Percentiles rank a stretch among this genome's conserved stretches.
These are phyloP conservation scores for Latrodectus hesperus DNA, from an alignment of 2,888 invertebrate genomes.

Conservation along the genomic window DNA sequence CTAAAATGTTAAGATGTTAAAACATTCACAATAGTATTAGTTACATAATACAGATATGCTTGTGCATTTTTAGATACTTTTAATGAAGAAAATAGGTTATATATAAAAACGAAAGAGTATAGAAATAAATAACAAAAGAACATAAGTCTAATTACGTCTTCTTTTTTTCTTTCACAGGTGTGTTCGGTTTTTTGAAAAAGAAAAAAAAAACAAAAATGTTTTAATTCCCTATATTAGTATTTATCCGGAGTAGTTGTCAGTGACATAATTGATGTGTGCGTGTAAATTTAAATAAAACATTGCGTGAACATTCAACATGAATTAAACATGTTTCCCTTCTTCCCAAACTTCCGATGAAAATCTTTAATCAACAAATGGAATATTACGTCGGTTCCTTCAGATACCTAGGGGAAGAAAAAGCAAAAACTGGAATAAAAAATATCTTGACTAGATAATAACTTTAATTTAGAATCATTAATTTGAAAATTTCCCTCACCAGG, in stretches of 20 bases:
- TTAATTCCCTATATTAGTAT: neutral
- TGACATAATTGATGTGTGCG: neutral
- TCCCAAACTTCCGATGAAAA: neutral
- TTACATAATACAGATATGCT: too few species aligned
- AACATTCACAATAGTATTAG: too few species aligned
- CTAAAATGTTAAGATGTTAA: too few species aligned
- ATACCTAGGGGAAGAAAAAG: neutral
- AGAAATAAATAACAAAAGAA: too few species aligned
- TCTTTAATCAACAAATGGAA: constrained; percentile 3
- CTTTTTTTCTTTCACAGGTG: too few species aligned
- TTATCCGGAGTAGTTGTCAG: neutral
- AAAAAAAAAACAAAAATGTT: neutral
- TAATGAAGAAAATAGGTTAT: too few species aligned
- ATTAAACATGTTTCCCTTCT: constrained; percentile 5
- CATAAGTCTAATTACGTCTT: too few species aligned
- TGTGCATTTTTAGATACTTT: too few species aligned
- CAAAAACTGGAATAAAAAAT: neutral
- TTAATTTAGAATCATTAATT: constrained; percentile 65
- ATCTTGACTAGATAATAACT: constrained; percentile 48
- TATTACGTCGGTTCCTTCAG: neutral
- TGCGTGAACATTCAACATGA: neutral
- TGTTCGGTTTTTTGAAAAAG: too few species aligned
- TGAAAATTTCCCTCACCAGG: constrained; percentile 18
- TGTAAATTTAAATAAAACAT: neutral
- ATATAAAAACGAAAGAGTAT: too few species aligned